A percentile compares a stretch with the other conserved stretches of the same genome.
phyloP scores from a whole-genome alignment of 1,140 invertebrate species.

The Hirudo medicinalis region DNA sequence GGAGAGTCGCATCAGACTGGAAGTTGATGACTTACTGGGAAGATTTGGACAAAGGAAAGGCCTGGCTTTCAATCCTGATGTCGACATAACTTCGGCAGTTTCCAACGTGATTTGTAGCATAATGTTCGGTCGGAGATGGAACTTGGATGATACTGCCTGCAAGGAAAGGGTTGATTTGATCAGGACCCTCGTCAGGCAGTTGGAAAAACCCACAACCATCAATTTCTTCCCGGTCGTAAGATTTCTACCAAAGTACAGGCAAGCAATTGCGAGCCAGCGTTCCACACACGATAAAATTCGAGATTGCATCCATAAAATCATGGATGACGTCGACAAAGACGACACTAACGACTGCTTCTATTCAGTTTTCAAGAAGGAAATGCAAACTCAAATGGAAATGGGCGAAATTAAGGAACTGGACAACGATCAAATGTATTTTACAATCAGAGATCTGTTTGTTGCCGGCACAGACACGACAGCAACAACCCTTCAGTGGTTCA shows the following conservation, averaged over 20 bases:
- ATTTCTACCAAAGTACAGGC: slow-evolving; percentile 17
- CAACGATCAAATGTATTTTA: slow-evolving; percentile 24
- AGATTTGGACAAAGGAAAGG: background rate
- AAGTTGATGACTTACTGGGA: slow-evolving; percentile 4
- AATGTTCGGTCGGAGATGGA: slow-evolving; percentile 13
- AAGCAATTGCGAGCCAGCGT: background rate
- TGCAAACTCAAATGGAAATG: background rate
- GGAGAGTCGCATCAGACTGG: slow-evolving; percentile 8
- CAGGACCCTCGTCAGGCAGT: background rate
- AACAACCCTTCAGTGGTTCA: slow-evolving; percentile 35
- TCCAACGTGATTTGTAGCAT: slow-evolving; percentile 17
- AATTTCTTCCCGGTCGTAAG: slow-evolving; percentile 10
- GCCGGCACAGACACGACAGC: slow-evolving; percentile 37
- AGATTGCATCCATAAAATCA: background rate
- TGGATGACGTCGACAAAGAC: background rate
- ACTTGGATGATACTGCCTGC: background rate
- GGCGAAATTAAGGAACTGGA: background rate
- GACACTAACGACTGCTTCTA: background rate
- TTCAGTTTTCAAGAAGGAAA: slow-evolving; percentile 7
- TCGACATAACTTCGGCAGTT: slow-evolving; percentile 14
- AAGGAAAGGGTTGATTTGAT: background rate
- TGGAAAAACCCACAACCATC: slow-evolving; percentile 14
- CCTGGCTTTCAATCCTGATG: slow-evolving; percentile 12
- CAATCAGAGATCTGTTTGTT: slow-evolving; percentile 28
- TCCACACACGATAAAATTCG: background rate